These are phyloP conservation scores for Pseudopipra pipra DNA, from an alignment of 2,113 vertebrate species.

Conservation along the genomic window DNA sequence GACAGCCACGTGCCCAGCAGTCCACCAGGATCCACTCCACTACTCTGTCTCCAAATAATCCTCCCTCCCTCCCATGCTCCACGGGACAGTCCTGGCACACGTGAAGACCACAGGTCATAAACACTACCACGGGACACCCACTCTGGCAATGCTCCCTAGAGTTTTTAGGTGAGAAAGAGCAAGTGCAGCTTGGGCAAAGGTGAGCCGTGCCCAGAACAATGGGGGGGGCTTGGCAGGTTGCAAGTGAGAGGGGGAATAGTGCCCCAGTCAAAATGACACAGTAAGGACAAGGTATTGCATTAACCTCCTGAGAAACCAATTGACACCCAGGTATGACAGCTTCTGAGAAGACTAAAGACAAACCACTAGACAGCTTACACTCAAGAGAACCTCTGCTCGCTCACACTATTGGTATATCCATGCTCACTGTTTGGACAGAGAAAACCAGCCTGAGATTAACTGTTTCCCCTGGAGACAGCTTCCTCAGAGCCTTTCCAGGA, in stretches of 20 bases:
- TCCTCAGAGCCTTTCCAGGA: neutral
- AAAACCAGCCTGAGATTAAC: neutral
- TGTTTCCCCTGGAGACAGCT: neutral
- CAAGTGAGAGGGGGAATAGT: neutral
- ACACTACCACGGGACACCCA: fast-evolving
- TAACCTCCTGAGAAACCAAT: neutral
- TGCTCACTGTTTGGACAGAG: neutral
- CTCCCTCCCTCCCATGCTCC: neutral
- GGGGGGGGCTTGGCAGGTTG: neutral
- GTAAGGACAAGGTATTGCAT: neutral
- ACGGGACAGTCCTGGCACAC: fast-evolving
- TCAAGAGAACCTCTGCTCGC: neutral
- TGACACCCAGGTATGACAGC: neutral
- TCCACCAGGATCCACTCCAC: neutral
- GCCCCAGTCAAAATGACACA: neutral
- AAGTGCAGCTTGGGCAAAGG: neutral
- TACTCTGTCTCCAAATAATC: neutral
- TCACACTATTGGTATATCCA: neutral
- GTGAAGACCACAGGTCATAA: neutral
- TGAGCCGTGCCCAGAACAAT: neutral
- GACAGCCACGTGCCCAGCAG: fast-evolving
- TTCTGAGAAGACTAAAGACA: neutral
- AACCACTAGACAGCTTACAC: neutral
- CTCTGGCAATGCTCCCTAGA: neutral
- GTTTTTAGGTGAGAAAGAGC: neutral